Conservation (phyloP, 2,113 vertebrate genomes). For the Lanius collurio region DNA sequence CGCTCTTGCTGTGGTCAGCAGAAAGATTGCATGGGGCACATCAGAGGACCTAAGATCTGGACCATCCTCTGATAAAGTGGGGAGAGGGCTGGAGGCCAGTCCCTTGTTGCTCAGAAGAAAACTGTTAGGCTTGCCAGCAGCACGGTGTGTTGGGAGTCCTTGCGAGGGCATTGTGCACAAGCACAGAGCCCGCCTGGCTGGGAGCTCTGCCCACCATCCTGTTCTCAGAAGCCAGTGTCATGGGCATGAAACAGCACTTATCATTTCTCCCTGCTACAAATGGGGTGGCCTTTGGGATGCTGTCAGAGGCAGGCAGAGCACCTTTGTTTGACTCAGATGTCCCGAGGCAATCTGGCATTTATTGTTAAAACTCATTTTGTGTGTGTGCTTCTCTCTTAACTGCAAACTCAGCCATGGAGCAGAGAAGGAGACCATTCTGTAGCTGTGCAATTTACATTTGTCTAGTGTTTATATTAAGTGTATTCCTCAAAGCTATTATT, state of each 20-base stretch:
- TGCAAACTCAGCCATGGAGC: background rate
- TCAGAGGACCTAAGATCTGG: background rate
- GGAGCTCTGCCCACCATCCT: background rate
- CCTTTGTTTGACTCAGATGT: background rate
- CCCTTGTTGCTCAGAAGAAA: background rate
- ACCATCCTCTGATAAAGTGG: background rate
- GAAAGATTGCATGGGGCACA: background rate
- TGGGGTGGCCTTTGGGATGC: background rate
- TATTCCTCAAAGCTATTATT: conserved; percentile 12
- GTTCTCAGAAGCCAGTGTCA: background rate
- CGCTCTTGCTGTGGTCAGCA: background rate
- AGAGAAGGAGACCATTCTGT: background rate
- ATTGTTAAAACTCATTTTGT: background rate
- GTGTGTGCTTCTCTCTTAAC: background rate
- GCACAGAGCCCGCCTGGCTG: rapidly evolving
- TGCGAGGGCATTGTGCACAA: rapidly evolving
- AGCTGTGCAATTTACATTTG: background rate
- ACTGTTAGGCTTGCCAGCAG: background rate
- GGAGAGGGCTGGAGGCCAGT: background rate
- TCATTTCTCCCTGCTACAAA: background rate
- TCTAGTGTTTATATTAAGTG: conserved; percentile 4
- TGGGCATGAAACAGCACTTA: background rate
- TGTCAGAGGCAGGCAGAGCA: background rate
- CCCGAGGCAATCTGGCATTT: background rate
- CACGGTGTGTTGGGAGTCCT: rapidly evolving